Conservation (phyloP, 2,113 vertebrate genomes). For the Indicator indicator region DNA sequence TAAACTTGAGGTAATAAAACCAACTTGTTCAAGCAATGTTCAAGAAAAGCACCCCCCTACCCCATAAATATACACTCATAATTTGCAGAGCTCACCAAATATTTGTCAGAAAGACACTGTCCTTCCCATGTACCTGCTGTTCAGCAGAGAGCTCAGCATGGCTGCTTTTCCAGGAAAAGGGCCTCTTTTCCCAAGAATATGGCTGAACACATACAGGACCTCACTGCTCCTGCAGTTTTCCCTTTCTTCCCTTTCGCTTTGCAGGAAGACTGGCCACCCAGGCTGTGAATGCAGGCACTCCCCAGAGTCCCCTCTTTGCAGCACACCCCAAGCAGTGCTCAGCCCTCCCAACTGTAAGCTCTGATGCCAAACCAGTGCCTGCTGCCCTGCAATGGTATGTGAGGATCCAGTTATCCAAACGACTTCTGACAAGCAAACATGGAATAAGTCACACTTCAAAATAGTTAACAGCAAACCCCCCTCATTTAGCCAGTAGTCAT, state of each 20-base stretch:
- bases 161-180: not conserved
- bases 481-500: not conserved
- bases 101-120: not conserved
- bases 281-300: not conserved
- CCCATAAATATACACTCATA: not conserved
- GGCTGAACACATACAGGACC: not conserved
- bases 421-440: not conserved
- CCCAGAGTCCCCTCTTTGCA: not conserved
- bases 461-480: not conserved
- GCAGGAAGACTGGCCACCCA: accelerated
- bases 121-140: not conserved
- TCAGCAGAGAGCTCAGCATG: not conserved
- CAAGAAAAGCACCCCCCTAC: not conserved
- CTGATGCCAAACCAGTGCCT: not conserved
- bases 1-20: not conserved
- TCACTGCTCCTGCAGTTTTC: not conserved
- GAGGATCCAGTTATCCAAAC: not conserved
- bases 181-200: not conserved
- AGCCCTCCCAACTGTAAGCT: not conserved
- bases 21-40: not conserved
- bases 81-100: not conserved
- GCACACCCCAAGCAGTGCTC: accelerated
- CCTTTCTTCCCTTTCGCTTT: not conserved
- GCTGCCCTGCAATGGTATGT: not conserved
- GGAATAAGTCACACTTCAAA: not conserved